These are phyloP conservation scores for Neogobius melanostomus DNA, from an alignment of 2,113 vertebrate species.

Conservation along the genomic window DNA sequence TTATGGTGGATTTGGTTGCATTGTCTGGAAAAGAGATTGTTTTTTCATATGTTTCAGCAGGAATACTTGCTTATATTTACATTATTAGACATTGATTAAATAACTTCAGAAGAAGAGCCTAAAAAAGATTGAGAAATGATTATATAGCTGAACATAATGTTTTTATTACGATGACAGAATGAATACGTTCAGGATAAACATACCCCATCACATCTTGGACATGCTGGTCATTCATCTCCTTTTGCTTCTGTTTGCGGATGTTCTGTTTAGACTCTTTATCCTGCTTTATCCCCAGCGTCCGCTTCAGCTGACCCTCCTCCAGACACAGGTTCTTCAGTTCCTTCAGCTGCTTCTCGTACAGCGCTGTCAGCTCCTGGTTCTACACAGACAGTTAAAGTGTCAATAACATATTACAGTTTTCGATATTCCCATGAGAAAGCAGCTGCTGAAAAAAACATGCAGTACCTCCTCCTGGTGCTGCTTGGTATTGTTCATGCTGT, in stretches of 20 bases:
- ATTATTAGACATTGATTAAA: too few relatives aligned
- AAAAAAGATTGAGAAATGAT: not conserved
- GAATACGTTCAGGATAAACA: not conserved
- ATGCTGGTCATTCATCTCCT: slow-evolving; percentile 72
- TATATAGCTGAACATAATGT: not conserved
- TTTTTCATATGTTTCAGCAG: not conserved
- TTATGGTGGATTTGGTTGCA: slow-evolving; percentile 77
- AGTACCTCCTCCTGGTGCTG: slow-evolving; percentile 68
- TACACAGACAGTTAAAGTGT: slow-evolving; percentile 24
- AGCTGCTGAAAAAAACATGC: too few relatives aligned
- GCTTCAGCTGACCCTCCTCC: slow-evolving; percentile 71
- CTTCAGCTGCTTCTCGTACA: slow-evolving; percentile 73
- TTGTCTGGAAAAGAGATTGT: slow-evolving; percentile 52
- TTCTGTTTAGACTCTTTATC: slow-evolving; percentile 76
- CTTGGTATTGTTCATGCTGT: slow-evolving; percentile 69
- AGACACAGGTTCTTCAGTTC: slow-evolving; percentile 71
- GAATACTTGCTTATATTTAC: too few relatives aligned
- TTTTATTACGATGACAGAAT: not conserved
- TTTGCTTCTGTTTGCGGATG: slow-evolving; percentile 74
- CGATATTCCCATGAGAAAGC: too few relatives aligned
- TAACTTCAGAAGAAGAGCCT: too few relatives aligned
- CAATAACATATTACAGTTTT: too few relatives aligned
- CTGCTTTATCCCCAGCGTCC: slow-evolving; percentile 68
- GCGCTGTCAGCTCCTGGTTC: slow-evolving; percentile 54
- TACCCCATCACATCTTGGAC: slow-evolving; percentile 73